Conservation (phyloP, 53 echinoderm and acorn worm species). For the Astropecten irregularis region DNA sequence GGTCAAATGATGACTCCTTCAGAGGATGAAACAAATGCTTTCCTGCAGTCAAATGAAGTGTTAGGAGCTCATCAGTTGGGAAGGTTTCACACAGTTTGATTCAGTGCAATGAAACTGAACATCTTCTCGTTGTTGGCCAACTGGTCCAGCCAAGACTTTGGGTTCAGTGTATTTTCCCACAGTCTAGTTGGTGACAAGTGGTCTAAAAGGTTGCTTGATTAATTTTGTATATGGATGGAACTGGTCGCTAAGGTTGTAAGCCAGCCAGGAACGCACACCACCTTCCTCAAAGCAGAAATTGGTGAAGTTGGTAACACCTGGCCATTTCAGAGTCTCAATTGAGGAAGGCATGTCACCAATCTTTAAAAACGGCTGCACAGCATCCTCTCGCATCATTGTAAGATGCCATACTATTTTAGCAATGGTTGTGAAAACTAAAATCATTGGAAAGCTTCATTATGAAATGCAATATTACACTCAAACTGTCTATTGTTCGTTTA, state of each 20-base stretch:
- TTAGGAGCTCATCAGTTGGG: conserved; percentile 23
- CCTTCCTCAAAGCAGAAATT: conserved; percentile 28
- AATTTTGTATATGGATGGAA: conserved; percentile 6
- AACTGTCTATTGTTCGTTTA: no score
- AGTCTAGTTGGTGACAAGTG: conserved; percentile 2
- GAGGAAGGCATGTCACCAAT: conserved; percentile 17
- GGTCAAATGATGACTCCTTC: background rate
- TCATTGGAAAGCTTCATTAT: no score
- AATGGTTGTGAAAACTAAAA: no score
- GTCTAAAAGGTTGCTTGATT: conserved; percentile 5
- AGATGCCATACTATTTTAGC: no score
- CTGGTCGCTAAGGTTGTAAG: conserved; percentile 9
- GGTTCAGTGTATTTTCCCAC: conserved; percentile 11
- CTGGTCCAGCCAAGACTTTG: background rate
- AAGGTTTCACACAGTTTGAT: conserved; percentile 37
- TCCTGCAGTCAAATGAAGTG: conserved; percentile 20
- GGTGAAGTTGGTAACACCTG: conserved; percentile 14
- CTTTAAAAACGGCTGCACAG: background rate
- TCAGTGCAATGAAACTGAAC: conserved; percentile 22
- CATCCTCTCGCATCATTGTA: no score
- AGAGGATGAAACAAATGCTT: conserved; percentile 21
- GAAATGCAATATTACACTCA: no score
- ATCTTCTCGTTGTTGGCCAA: conserved; percentile 11
- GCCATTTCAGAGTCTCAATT: conserved; percentile 1
- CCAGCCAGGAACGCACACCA: conserved; percentile 30